Base-by-base conservation (phyloP, 2,888 invertebrate genomes). In the Sepioteuthis lessoniana region DNA sequence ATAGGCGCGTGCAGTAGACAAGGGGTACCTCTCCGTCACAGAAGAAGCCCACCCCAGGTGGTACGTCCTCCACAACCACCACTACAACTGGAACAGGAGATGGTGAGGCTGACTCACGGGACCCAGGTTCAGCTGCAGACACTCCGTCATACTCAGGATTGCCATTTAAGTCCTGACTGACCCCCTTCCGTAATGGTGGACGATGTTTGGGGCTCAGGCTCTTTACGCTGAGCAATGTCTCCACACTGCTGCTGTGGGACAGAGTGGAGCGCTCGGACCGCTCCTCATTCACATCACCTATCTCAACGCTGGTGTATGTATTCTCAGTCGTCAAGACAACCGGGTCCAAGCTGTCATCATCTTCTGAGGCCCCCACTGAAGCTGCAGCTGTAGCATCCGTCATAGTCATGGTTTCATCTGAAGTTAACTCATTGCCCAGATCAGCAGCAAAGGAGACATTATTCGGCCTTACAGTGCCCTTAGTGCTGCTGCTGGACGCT, bases 1-100 rank as follows among this genome's bases (percentile, higher is more conserved):
- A 97, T 94, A 98, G 97, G 95, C 98, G 97, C 19, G 98, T 98
- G 95, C 98, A 98, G 97, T 98, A 98, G 94, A 98, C 97, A 16
- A 98, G 97, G 0, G 98, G 98, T 0, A 98, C 97, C 98, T 95
- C 95, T 94, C 98, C 97, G 95, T 98, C 98, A 10, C 97, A 97
- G 46, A 98, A 97, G 42, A 97, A 97, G 0, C 98, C 98, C n/a
- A 96, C 95, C 10, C 94, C 94, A 35, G 93, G 94, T 38, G 94
- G 90, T 31, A 95, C 94, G 93, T 95, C 95, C n/a, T 94, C 95
- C 16, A 93, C 94, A 38, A 93, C 94, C 38, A 92, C 92, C 31
- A 38, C 94, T 94, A 90, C 93, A 93, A 46, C 94, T 25, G 93
- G 42, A 90, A 94, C 94, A 28, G 93, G 93, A n/a, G 91, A n/a